phyloP scores from a whole-genome alignment of 2,888 invertebrate species.

The Mylabris sibirica region DNA sequence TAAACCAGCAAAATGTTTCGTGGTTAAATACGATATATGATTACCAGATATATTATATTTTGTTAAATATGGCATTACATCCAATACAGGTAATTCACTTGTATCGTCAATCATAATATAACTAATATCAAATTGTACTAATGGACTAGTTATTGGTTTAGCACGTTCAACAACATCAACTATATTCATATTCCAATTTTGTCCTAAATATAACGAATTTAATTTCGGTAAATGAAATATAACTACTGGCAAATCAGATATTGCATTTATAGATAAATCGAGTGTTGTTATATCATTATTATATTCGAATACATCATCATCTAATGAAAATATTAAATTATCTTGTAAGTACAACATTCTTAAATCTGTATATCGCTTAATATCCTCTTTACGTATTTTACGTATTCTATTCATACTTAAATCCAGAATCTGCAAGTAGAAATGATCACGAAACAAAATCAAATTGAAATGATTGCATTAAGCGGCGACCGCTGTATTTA shows the following conservation, averaged over 20 bases:
- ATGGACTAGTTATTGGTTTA: constrained; percentile 53
- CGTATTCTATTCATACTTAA: constrained; percentile 55
- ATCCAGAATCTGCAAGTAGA: constrained; percentile 54
- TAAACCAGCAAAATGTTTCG: constrained; percentile 54
- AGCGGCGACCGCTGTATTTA: no score
- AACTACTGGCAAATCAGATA: constrained; percentile 50
- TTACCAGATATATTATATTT: constrained; percentile 56
- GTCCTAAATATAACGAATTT: constrained; percentile 53
- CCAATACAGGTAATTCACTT: constrained; percentile 50
- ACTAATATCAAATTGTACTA: constrained; percentile 54
- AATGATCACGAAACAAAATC: constrained; percentile 14
- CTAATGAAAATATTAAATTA: constrained; percentile 51
- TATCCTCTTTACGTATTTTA: constrained; percentile 50
- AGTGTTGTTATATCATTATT: constrained; percentile 48
- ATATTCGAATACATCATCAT: constrained; percentile 52
- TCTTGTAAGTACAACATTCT: constrained; percentile 57
- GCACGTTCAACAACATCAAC: constrained; percentile 50
- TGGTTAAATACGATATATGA: constrained; percentile 42
- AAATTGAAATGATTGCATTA: neutral
- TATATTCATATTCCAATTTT: constrained; percentile 55
- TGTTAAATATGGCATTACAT: constrained; percentile 49
- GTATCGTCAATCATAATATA: constrained; percentile 47
- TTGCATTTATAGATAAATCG: constrained; percentile 53
- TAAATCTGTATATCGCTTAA: constrained; percentile 49
- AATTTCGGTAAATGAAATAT: constrained; percentile 56